Evolutionary conservation across 2,113 vertebrate genomes (phyloP).

Genomic region (Isurus oxyrinchus): DNA sequence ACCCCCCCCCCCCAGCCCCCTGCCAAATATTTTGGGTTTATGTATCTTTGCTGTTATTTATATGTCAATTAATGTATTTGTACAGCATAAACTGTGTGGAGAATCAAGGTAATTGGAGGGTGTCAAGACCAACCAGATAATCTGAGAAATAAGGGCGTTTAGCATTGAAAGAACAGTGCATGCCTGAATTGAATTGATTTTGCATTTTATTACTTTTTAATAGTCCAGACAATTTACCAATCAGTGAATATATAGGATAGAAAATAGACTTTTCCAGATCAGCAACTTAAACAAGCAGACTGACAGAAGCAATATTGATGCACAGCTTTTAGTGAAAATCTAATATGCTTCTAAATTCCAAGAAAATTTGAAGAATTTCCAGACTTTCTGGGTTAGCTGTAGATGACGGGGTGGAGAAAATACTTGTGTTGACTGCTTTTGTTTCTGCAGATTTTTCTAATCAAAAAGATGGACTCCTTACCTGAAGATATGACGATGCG

Average conservation of each 20-base stretch:
- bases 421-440: not conserved
- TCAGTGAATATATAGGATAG: not conserved
- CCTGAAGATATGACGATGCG: constrained; percentile 26
- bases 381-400: not conserved
- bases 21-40: not conserved
- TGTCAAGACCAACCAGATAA: not conserved
- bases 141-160: not conserved
- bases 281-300: not conserved
- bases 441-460: not conserved
- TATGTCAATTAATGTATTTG: not conserved
- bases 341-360: not conserved
- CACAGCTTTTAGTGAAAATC: not conserved
- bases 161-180: not conserved
- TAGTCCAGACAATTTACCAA: not conserved
- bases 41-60: not conserved
- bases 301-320: not conserved
- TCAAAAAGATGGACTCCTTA: not conserved
- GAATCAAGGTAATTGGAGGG: not conserved
- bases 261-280: not conserved
- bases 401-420: not conserved
- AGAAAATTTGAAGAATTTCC: not conserved
- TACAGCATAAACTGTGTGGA: not conserved
- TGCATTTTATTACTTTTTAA: not conserved
- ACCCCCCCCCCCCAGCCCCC: too few species aligned
- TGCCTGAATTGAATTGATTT: not conserved